Evolutionary conservation across 2,888 invertebrate species (phyloP).

Genomic region (Drosophila cyrtoloma): DNA sequence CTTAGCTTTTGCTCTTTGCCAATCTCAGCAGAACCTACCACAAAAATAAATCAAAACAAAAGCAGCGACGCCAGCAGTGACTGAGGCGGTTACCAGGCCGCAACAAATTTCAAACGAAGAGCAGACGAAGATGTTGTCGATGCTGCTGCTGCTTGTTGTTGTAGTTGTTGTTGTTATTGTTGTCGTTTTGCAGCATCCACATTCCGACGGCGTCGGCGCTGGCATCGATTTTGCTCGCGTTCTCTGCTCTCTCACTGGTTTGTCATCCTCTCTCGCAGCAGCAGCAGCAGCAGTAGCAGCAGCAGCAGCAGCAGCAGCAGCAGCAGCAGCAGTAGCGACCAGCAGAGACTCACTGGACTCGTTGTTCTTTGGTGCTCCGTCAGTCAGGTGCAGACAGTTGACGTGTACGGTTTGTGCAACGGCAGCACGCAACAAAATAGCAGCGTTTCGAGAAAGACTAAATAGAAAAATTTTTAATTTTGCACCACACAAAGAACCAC

Average conservation of each 20-base stretch:
- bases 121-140: constrained; percentile 52
- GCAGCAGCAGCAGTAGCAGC: constrained; percentile 12
- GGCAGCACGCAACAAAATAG: constrained; percentile 66
- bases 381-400: constrained; percentile 85
- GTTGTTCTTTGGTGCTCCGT: constrained; percentile 42
- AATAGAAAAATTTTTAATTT: constrained; percentile 32
- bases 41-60: constrained; percentile 78
- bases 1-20: constrained; percentile 64
- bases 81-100: constrained; percentile 27
- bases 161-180: constrained; percentile 22
- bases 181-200: constrained; percentile 56
- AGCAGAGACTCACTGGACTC: constrained; percentile 25
- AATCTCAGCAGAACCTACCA: constrained; percentile 74
- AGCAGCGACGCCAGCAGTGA: constrained; percentile 34
- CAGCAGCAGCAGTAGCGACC: constrained; percentile 2
- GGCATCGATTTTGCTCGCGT: constrained; percentile 57
- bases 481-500: constrained; percentile 42
- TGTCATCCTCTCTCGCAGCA: constrained; percentile 3
- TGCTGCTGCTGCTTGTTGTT: constrained; percentile 9
- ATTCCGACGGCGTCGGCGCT: constrained; percentile 48
- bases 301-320: background rate
- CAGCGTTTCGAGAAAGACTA: constrained; percentile 24
- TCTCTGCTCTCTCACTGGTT: constrained; percentile 29
- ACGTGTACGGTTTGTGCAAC: constrained; percentile 83
- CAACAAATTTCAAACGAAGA: constrained; percentile 44